Evolutionary conservation across 2,888 invertebrate species (phyloP).

Genomic region (Brachylomia viminalis): DNA sequence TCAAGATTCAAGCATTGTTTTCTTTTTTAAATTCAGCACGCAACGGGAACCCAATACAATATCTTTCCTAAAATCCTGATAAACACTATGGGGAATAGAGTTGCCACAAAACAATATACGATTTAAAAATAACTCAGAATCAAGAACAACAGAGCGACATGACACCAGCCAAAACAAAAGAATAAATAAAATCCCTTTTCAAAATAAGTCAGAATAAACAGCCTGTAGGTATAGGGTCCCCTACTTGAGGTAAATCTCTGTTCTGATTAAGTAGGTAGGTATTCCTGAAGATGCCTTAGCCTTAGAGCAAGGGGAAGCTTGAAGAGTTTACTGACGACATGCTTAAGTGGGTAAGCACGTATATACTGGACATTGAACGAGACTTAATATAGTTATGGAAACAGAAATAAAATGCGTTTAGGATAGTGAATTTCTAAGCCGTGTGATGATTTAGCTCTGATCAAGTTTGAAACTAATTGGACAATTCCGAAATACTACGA

Average conservation of each 20-base stretch:
- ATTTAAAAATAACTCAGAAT: slow-evolving; percentile 10
- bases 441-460: neutral
- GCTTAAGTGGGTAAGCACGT: slow-evolving; percentile 13
- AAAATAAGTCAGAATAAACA: slow-evolving; percentile 46
- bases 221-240: slow-evolving; percentile 61
- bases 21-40: neutral
- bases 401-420: neutral
- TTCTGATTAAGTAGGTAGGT: slow-evolving; percentile 80
- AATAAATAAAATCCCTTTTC: neutral
- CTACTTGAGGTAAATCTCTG: slow-evolving; percentile 77
- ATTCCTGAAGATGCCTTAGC: slow-evolving; percentile 77
- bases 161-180: neutral
- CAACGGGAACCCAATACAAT: neutral
- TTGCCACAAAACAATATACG: neutral
- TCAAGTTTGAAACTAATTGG: neutral
- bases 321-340: slow-evolving; percentile 40
- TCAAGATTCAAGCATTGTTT: neutral
- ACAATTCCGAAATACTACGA: neutral
- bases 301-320: slow-evolving; percentile 74
- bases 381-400: neutral
- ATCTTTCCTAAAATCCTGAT: neutral
- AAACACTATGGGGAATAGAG: neutral
- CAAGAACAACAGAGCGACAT: neutral
- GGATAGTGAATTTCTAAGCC: neutral
- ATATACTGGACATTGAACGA: neutral